These are phyloP conservation scores for Grapholita molesta DNA, from an alignment of 1,140 invertebrate species.

Conservation along the genomic window DNA sequence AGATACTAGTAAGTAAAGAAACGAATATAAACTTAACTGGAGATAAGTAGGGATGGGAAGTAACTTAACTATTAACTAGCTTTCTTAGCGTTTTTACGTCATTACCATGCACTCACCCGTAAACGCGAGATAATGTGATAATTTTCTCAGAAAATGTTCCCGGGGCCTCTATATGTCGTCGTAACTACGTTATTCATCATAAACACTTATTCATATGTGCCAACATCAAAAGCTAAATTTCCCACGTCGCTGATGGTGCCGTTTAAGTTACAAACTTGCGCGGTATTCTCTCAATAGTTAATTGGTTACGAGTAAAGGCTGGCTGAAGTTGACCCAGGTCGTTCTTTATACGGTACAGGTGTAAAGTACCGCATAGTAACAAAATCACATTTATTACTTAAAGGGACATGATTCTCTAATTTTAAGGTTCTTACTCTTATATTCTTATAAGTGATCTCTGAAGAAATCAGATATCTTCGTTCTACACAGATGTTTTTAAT, in stretches of 20 bases:
- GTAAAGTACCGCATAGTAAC: no score
- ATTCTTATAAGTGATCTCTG: no score
- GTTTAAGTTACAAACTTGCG: conserved; percentile 5
- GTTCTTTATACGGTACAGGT: no score
- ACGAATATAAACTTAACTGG: not conserved
- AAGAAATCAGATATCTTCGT: no score
- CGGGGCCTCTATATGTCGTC: conserved; percentile 17
- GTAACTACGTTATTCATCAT: conserved; percentile 17
- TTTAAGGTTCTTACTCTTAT: no score
- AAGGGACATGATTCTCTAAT: no score
- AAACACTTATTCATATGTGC: conserved; percentile 17
- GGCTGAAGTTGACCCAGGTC: no score
- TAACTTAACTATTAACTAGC: not conserved
- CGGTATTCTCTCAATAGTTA: not conserved
- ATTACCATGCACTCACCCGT: conserved; percentile 16
- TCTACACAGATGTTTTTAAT: no score
- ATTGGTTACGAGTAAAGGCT: not conserved
- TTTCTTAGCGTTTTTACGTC: conserved; percentile 13
- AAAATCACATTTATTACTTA: no score
- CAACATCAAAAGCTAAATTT: conserved; percentile 17
- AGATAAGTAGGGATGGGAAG: conserved; percentile 7
- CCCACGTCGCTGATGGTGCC: conserved; percentile 14
- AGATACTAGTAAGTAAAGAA: not conserved
- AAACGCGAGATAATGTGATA: conserved; percentile 16
- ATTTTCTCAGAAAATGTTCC: conserved; percentile 15